Percentiles rank a stretch among this genome's conserved stretches.
Evolutionary conservation across 2,113 vertebrate species (phyloP).

Genomic region (Gambusia affinis): DNA sequence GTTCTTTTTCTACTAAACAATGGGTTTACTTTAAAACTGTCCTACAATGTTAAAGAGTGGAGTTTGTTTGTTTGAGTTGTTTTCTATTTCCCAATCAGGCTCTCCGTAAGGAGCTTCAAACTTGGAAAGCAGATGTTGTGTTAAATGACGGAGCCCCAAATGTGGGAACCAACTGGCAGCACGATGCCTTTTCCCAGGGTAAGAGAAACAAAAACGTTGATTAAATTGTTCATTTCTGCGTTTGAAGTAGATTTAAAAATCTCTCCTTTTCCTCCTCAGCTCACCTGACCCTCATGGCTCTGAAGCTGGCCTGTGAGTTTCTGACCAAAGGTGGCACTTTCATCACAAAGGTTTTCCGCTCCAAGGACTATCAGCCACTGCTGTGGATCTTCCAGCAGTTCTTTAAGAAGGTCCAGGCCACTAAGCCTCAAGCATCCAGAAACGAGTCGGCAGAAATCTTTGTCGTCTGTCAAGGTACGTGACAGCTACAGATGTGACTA

Average conservation of each 20-base stretch:
- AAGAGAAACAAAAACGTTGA: neutral
- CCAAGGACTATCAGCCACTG: constrained; percentile 94
- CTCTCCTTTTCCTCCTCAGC: constrained; percentile 73
- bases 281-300: constrained; percentile 91
- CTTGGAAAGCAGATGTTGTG: constrained; percentile 96
- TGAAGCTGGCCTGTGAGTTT: constrained; percentile 93
- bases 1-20: neutral
- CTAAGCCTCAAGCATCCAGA: constrained; percentile 95
- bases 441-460: constrained; percentile 98
- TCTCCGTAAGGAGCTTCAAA: constrained; percentile 93
- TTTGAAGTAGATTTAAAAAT: neutral
- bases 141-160: constrained; percentile 95
- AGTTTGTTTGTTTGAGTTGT: neutral
- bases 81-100: constrained; percentile 72
- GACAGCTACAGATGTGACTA: neutral
- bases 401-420: constrained; percentile 93
- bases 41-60: neutral
- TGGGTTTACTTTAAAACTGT: neutral
- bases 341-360: constrained; percentile 96
- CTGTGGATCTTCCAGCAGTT: constrained; percentile 98
- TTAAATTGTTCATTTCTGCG: neutral
- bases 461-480: constrained; percentile 93
- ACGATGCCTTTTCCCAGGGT: constrained; percentile 97
- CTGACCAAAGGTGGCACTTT: constrained; percentile 92
- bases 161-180: constrained; percentile 93